These are phyloP conservation scores for Helicoverpa assulta DNA, from an alignment of 2,888 invertebrate genomes.

Conservation along the genomic window DNA sequence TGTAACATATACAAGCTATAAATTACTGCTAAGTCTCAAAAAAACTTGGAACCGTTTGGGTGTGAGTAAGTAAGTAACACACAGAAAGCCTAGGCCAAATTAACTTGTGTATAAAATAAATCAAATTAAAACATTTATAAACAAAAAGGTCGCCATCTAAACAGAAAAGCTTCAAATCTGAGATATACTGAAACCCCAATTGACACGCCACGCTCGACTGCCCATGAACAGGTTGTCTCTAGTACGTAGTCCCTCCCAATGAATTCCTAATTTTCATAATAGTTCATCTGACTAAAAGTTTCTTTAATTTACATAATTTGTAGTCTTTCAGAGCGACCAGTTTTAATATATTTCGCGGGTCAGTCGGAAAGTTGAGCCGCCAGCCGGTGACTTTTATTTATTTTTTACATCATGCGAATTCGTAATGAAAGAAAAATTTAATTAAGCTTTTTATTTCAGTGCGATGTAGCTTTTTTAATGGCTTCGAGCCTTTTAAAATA, in stretches of 20 bases:
- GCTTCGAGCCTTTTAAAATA: neutral
- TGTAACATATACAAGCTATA: too few species aligned
- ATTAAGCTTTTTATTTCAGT: conserved; percentile 26
- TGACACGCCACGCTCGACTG: conserved; percentile 13
- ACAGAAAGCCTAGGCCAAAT: too few species aligned
- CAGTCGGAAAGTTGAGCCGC: conserved; percentile 35
- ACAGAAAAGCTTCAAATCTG: conserved; percentile 21
- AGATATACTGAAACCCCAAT: conserved; percentile 7
- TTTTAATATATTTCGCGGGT: conserved; percentile 64
- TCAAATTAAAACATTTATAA: neutral
- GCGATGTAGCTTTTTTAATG: conserved; percentile 2
- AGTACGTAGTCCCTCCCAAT: conserved; percentile 50
- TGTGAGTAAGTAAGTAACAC: too few species aligned
- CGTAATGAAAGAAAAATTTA: conserved; percentile 38
- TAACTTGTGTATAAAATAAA: neutral
- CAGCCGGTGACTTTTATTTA: conserved; percentile 31
- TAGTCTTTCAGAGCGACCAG: conserved; percentile 64
- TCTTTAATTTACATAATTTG: conserved; percentile 72
- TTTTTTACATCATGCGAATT: conserved; percentile 26
- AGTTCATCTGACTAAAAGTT: conserved; percentile 66
- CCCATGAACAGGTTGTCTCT: conserved; percentile 47
- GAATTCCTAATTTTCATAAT: conserved; percentile 69
- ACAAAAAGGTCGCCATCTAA: neutral
- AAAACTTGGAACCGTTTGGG: too few species aligned
- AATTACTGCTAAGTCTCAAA: too few species aligned